A percentile compares a stretch with the other conserved stretches of the same genome.
phyloP scores from a whole-genome alignment of 2,797 vertebrate genomes.

The Sphenopsis melanotis region DNA sequence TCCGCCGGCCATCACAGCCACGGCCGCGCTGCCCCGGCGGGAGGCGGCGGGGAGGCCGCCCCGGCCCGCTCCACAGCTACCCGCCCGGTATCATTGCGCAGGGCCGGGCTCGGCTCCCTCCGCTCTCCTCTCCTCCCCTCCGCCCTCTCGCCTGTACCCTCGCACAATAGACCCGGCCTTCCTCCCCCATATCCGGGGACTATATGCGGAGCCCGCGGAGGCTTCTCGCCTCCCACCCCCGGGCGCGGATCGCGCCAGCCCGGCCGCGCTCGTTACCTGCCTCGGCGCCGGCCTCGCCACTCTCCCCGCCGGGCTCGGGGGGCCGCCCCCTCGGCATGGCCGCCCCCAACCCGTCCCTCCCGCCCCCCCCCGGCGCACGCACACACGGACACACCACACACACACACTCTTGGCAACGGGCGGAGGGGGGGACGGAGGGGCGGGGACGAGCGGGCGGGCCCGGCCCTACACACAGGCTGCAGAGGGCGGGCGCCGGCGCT shows the following conservation, averaged over 20 bases:
- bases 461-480: not conserved
- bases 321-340: slow-evolving; percentile 98
- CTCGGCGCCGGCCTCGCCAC: slow-evolving; percentile 80
- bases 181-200: slow-evolving; percentile 69
- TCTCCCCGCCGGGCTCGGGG: slow-evolving; percentile 88
- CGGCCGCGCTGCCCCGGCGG: not conserved
- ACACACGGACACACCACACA: not conserved
- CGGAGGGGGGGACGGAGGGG: not conserved
- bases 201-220: slow-evolving; percentile 64
- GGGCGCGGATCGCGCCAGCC: not conserved
- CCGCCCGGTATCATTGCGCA: slow-evolving; percentile 54
- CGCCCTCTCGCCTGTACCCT: slow-evolving; percentile 28
- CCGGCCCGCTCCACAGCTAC: not conserved
- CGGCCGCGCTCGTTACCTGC: slow-evolving; percentile 52
- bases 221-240: not conserved
- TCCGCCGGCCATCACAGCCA: not conserved
- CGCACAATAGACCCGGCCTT: slow-evolving; percentile 65
- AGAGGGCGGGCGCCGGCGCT: not conserved
- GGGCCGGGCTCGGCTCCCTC: slow-evolving; percentile 9
- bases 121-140: slow-evolving; percentile 6
- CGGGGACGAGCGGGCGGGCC: not conserved
- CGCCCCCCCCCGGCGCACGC: not conserved
- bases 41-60: not conserved
- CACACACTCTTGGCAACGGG: not conserved
- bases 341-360: slow-evolving; percentile 31